Conservation (phyloP, 2,113 vertebrate genomes). For the Mormyrus iriodes region DNA sequence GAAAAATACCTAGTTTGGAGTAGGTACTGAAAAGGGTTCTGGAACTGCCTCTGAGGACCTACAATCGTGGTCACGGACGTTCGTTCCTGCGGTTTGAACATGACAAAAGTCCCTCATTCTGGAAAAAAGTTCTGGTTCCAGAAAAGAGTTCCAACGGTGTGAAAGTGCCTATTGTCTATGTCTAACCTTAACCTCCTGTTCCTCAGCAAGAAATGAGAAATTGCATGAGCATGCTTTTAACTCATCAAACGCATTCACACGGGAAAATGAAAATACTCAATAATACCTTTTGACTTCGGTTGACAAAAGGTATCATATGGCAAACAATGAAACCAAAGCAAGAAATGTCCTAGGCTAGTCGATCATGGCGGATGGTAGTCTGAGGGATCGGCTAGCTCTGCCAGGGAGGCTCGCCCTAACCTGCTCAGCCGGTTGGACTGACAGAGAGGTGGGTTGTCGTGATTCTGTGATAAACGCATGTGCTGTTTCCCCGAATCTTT, state of each 20-base stretch:
- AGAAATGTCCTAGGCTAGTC: neutral
- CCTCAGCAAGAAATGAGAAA: neutral
- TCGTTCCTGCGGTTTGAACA: neutral
- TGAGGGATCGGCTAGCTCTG: slow-evolving; percentile 11
- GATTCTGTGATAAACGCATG: slow-evolving; percentile 44
- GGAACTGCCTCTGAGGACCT: neutral
- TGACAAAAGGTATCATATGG: neutral
- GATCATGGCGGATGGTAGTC: neutral
- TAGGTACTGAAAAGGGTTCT: neutral
- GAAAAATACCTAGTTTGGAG: neutral
- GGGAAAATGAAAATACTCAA: neutral
- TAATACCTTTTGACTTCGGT: neutral
- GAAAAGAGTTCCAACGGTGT: neutral
- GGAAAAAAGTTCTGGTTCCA: neutral
- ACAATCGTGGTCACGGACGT: too few species aligned
- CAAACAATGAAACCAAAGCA: neutral
- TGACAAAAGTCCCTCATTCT: neutral
- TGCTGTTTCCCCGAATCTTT: slow-evolving; percentile 39
- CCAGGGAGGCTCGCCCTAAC: neutral
- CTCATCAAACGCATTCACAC: neutral
- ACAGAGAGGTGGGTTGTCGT: neutral
- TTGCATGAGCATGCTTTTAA: neutral
- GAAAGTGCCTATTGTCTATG: neutral
- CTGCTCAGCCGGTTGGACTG: neutral
- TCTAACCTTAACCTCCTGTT: neutral